Evolutionary conservation across 2,113 vertebrate species (phyloP).

Genomic region (Vombatus ursinus): DNA sequence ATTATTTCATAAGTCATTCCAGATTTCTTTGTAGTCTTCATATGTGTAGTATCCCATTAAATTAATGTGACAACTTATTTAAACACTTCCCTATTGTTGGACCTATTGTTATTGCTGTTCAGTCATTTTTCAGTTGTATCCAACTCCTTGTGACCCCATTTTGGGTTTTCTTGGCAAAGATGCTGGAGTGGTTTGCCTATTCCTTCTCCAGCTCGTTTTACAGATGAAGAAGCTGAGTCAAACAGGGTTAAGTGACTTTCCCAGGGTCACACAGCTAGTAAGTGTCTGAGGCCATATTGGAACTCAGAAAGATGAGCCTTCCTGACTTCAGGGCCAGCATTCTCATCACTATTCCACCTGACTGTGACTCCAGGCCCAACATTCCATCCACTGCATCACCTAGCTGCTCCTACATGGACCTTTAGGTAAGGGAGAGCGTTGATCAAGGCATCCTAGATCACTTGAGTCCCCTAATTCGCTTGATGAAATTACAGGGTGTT

Average conservation of each 20-base stretch:
- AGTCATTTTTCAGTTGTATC: background rate
- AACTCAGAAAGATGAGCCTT: background rate
- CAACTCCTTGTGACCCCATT: background rate
- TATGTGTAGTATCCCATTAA: background rate
- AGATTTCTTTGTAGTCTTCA: background rate
- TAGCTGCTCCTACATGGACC: background rate
- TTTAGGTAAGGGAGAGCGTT: background rate
- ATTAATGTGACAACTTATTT: background rate
- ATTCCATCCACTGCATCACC: background rate
- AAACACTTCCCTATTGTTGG: background rate
- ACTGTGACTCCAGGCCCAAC: background rate
- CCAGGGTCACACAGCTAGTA: background rate
- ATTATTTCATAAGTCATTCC: background rate
- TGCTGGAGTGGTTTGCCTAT: background rate
- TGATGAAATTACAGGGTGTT: background rate
- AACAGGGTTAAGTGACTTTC: background rate
- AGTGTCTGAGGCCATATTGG: too few relatives aligned
- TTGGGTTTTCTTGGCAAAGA: background rate
- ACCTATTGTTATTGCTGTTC: background rate
- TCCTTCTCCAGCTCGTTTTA: background rate
- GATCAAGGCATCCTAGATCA: background rate
- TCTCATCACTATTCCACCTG: too few relatives aligned
- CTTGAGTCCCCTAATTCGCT: background rate
- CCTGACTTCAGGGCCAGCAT: background rate
- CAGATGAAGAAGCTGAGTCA: background rate